phyloP scores from a whole-genome alignment of 2,888 invertebrate species.

The Pardosa pseudoannulata region DNA sequence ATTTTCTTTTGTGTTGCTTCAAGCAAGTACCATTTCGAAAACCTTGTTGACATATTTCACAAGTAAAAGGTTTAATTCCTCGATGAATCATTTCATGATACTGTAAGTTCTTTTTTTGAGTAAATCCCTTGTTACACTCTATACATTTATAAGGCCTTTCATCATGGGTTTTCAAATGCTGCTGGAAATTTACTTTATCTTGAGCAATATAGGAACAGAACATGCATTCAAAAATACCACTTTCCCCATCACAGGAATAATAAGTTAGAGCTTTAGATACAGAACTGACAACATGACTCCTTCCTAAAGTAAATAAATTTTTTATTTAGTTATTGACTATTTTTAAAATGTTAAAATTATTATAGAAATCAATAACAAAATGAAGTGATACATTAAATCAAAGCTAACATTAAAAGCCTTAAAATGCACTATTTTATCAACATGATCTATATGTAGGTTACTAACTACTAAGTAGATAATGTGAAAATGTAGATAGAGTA shows the following conservation, averaged over 20 bases:
- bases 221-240: conserved; percentile 35
- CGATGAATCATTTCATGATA: conserved; percentile 55
- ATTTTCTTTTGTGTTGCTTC: conserved; percentile 45
- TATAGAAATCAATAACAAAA: too few species aligned
- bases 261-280: conserved; percentile 17
- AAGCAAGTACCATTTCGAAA: conserved; percentile 47
- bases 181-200: conserved; percentile 47
- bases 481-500: too few species aligned
- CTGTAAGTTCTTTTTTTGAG: conserved; percentile 54
- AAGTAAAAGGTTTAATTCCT: conserved; percentile 52
- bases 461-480: too few species aligned
- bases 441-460: too few species aligned
- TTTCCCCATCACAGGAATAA: conserved; percentile 11
- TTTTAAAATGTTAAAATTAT: too few species aligned
- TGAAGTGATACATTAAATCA: too few species aligned
- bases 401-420: too few species aligned
- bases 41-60: conserved; percentile 45
- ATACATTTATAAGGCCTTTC: conserved; percentile 47
- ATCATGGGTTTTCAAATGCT: conserved; percentile 41
- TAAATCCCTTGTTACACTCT: conserved; percentile 58
- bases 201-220: conserved; percentile 40
- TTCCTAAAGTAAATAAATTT: not conserved
- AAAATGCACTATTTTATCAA: too few species aligned
- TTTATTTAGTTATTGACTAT: not conserved
- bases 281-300: not conserved